A percentile compares a stretch with the other conserved stretches of the same genome.
Evolutionary conservation across 2,113 vertebrate genomes (phyloP).

Genomic region (Perccottus glenii): DNA sequence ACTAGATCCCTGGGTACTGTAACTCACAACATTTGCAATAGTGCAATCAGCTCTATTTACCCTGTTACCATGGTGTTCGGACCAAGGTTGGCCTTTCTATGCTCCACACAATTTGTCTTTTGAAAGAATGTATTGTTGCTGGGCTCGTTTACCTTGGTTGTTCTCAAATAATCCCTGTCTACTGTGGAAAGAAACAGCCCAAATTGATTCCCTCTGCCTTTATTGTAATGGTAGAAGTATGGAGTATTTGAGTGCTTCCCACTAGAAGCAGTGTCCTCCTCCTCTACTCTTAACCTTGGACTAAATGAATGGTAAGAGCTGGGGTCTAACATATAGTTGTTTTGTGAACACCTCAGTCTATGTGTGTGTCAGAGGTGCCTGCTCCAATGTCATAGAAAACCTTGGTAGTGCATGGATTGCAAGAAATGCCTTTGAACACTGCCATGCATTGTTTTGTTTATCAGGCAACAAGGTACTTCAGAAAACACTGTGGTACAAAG

Average conservation of each 20-base stretch:
- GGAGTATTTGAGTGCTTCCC: slow-evolving; percentile 53
- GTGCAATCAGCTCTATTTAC: slow-evolving; percentile 31
- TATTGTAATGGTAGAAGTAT: slow-evolving; percentile 50
- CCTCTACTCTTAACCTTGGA: slow-evolving; percentile 60
- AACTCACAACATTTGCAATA: slow-evolving; percentile 16
- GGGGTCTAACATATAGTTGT: slow-evolving; percentile 21
- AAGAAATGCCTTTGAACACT: slow-evolving; percentile 7
- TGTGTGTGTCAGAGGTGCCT: neutral
- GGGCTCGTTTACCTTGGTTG: slow-evolving; percentile 68
- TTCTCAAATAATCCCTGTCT: slow-evolving; percentile 46
- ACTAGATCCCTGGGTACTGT: neutral
- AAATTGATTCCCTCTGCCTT: slow-evolving; percentile 67
- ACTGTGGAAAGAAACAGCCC: slow-evolving; percentile 41
- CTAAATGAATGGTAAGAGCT: slow-evolving; percentile 38
- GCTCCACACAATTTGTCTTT: slow-evolving; percentile 39
- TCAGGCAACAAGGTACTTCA: slow-evolving; percentile 3
- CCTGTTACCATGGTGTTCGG: slow-evolving; percentile 63
- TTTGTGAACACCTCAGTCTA: slow-evolving; percentile 31
- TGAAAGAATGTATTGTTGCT: slow-evolving; percentile 29
- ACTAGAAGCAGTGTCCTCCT: slow-evolving; percentile 42
- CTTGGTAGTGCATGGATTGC: neutral
- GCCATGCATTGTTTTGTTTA: neutral
- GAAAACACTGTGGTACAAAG: neutral
- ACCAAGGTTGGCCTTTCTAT: slow-evolving; percentile 66
- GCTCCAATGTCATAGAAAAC: slow-evolving; percentile 5